phyloP scores from a whole-genome alignment of 53 echinoderm and acorn worm species.

The Zoroaster sp. region DNA sequence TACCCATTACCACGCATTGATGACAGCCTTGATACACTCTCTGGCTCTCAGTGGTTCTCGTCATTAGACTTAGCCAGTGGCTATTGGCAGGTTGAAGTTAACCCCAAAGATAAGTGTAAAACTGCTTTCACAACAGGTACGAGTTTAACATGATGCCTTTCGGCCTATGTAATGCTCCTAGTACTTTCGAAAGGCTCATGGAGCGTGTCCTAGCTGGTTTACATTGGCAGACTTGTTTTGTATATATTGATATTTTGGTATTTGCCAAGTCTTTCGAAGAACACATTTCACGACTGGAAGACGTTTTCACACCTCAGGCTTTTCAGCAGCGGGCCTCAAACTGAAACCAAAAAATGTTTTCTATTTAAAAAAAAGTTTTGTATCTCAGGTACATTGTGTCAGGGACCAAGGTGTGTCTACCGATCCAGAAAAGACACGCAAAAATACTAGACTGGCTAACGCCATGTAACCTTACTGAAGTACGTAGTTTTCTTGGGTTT shows the following conservation, averaged over 20 bases:
- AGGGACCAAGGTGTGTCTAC: background rate
- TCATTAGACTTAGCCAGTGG: too few relatives aligned
- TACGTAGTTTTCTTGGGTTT: constrained; percentile 2
- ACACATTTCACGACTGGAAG: background rate
- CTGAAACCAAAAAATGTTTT: background rate
- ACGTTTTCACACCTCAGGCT: constrained; percentile 20
- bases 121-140: too few relatives aligned
- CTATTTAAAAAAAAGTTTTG: background rate
- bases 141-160: too few relatives aligned
- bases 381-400: background rate
- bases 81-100: too few relatives aligned
- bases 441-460: background rate
- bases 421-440: constrained; percentile 18
- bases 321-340: constrained; percentile 33
- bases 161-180: too few relatives aligned
- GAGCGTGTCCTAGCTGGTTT: too few relatives aligned
- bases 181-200: too few relatives aligned
- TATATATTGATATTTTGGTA: constrained; percentile 63
- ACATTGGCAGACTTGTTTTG: too few relatives aligned
- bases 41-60: too few relatives aligned
- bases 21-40: too few relatives aligned
- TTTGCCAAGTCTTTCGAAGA: constrained; percentile 40
- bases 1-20: too few relatives aligned
- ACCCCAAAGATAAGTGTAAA: too few relatives aligned
- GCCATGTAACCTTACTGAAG: background rate